These are phyloP conservation scores for Salminus brasiliensis DNA, from an alignment of 2,113 vertebrate genomes.

Conservation along the genomic window DNA sequence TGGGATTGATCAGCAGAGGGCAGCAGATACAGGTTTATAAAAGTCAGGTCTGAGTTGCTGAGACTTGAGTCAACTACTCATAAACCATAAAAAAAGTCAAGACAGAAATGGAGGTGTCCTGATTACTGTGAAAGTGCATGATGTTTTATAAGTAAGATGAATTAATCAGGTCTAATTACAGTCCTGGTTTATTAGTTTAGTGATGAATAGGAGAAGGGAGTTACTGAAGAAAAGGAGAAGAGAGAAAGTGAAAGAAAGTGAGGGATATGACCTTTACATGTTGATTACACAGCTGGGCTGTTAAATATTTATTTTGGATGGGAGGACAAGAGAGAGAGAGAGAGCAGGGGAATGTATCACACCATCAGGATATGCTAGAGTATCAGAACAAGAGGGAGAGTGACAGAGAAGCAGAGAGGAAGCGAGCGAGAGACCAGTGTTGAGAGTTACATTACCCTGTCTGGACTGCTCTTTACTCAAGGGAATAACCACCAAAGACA, in stretches of 20 bases:
- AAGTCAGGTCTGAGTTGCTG: background rate
- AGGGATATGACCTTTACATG: constrained; percentile 64
- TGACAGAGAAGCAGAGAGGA: background rate
- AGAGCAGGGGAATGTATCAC: background rate
- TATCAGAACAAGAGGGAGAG: background rate
- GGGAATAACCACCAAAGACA: background rate
- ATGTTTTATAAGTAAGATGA: background rate
- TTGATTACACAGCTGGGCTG: constrained; percentile 60
- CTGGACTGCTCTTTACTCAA: background rate
- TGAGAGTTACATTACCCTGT: background rate
- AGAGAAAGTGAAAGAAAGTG: background rate
- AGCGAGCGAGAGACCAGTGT: background rate
- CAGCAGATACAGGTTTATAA: background rate
- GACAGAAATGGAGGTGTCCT: background rate
- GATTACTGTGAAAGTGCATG: background rate
- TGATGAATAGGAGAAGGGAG: too few species aligned
- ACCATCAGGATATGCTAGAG: background rate
- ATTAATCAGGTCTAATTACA: background rate
- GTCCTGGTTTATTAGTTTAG: too few species aligned
- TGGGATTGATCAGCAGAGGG: constrained; percentile 11
- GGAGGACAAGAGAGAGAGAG: constrained; percentile 1
- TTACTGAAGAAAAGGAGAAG: background rate
- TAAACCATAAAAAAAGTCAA: background rate
- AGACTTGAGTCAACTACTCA: background rate
- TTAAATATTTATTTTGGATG: constrained; percentile 76